These are phyloP conservation scores for Canis aureus DNA, from an alignment of 2,113 vertebrate genomes.

Conservation along the genomic window DNA sequence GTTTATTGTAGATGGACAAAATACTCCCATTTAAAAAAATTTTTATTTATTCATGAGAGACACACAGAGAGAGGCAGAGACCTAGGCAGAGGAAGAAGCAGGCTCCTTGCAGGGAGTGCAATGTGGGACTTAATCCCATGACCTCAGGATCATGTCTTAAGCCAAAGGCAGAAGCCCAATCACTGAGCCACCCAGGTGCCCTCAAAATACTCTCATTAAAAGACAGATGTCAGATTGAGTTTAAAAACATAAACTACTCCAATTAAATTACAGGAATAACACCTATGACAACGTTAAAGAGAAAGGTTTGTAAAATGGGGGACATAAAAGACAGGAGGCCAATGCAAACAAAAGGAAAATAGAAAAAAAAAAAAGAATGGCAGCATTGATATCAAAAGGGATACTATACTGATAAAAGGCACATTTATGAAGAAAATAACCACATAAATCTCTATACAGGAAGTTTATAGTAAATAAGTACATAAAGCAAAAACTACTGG, in stretches of 20 bases:
- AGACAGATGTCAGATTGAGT: not conserved
- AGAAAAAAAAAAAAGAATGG: not conserved
- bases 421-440: conserved; percentile 2
- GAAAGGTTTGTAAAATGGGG: conserved; percentile 32
- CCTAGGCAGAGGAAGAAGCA: no score
- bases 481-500: not conserved
- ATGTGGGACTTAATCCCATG: no score
- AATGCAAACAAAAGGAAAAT: conserved; percentile 45
- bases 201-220: not conserved
- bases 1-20: not conserved
- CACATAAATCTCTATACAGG: not conserved
- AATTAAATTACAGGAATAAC: not conserved
- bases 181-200: no score
- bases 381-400: not conserved
- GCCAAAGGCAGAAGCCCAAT: no score
- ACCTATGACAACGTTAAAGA: not conserved
- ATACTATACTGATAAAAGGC: not conserved
- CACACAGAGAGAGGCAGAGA: no score
- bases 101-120: no score
- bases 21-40: not conserved
- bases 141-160: no score
- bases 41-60: no score
- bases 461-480: not conserved
- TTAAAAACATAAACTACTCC: not conserved
- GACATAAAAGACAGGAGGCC: not conserved